phyloP scores from a whole-genome alignment of 2,888 invertebrate genomes.

The Plebejus melissa region DNA sequence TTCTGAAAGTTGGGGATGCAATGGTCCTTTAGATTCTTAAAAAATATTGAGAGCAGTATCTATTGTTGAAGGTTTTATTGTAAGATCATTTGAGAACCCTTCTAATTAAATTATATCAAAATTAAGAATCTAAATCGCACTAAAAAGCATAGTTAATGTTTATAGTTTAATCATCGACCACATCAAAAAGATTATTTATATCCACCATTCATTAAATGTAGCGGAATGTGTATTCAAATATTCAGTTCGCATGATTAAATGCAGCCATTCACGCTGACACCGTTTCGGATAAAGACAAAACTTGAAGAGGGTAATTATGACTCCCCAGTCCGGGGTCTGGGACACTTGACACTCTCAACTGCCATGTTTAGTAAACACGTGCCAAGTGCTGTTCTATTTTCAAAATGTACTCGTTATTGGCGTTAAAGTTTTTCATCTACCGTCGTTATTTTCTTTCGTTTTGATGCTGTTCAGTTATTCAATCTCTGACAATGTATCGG shows the following conservation, averaged over 20 bases:
- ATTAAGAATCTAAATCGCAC: no score
- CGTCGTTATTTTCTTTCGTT: not conserved
- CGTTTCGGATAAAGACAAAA: conserved; percentile 7
- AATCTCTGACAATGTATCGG: not conserved
- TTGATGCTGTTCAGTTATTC: not conserved
- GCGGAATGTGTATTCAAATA: not conserved
- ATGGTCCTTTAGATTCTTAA: no score
- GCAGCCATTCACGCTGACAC: conserved; percentile 12
- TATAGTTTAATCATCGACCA: not conserved
- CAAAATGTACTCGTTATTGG: conserved; percentile 6
- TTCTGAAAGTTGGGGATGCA: no score
- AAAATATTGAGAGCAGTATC: no score
- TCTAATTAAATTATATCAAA: no score
- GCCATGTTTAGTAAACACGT: conserved; percentile 25
- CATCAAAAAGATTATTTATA: not conserved
- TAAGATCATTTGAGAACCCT: no score
- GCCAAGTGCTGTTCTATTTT: conserved; percentile 6
- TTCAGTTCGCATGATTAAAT: conserved; percentile 11
- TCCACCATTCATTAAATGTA: not conserved
- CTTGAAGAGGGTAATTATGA: conserved; percentile 26
- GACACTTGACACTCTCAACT: conserved; percentile 20
- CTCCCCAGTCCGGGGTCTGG: not conserved
- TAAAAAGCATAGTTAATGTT: no score
- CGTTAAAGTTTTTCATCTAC: not conserved
- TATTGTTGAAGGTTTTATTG: no score